Percentiles rank a stretch among this genome's conserved stretches.
Evolutionary conservation across 2,113 vertebrate genomes (phyloP).

Genomic region (human): GRCh38 chr2:41005501-41006000

Average conservation of each 20-base stretch:
- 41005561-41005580: neutral
- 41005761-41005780: neutral
- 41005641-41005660: neutral
- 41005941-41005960: accelerated
- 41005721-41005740: neutral
- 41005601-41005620: neutral
- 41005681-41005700: neutral
- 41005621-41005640: neutral
- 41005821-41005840: too few species aligned
- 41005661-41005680: neutral
- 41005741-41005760: neutral
- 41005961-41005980: too few species aligned
- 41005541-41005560: neutral
- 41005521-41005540: neutral
- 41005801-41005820: too few species aligned
- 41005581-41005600: neutral
- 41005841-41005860: too few species aligned
- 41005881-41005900: too few species aligned
- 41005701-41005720: neutral
- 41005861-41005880: too few species aligned
- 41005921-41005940: too few species aligned
- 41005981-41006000: too few species aligned
- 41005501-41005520: neutral
- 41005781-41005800: neutral
- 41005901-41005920: too few species aligned